Evolutionary conservation across 2,888 invertebrate genomes (phyloP).

Genomic region (Pogonocherus hispidulus): DNA sequence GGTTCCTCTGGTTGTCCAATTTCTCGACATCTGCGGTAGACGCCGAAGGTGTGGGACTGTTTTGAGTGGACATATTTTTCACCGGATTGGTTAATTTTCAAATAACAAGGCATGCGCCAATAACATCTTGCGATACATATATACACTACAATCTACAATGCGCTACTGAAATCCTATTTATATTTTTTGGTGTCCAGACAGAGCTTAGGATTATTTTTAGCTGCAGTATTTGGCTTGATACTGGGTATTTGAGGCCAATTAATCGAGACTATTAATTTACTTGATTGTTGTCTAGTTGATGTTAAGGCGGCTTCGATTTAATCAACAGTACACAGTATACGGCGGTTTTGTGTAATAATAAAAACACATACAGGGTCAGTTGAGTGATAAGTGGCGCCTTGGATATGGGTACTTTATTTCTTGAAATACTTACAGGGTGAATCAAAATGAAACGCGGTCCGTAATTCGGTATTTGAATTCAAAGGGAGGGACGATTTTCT

Average conservation of each 20-base stretch:
- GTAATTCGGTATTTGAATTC: too few relatives aligned
- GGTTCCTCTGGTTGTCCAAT: conserved; percentile 44
- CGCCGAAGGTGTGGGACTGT: conserved; percentile 33
- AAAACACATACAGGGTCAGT: background rate
- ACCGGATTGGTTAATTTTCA: conserved; percentile 12
- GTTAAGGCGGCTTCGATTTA: too few relatives aligned
- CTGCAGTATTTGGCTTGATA: conserved; percentile 7
- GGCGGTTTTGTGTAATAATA: background rate
- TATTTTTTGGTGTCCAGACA: conserved; percentile 26
- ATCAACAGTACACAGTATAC: background rate
- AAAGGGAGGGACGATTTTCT: too few relatives aligned
- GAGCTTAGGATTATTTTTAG: conserved; percentile 36
- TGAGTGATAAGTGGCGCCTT: background rate
- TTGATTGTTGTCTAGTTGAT: too few relatives aligned
- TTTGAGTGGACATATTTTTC: conserved; percentile 33
- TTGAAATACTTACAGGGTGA: too few relatives aligned
- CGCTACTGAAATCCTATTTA: conserved; percentile 38
- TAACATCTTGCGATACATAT: background rate
- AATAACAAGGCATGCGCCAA: conserved; percentile 25
- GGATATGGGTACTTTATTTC: too few relatives aligned
- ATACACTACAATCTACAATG: conserved; percentile 26
- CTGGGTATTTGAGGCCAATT: background rate
- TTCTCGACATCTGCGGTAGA: conserved; percentile 47
- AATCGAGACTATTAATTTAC: conserved; percentile 16
- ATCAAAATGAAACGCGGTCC: too few relatives aligned